These are phyloP conservation scores for Pocillopora verrucosa DNA, from an alignment of 64 coral and sea anemone species.

Conservation along the genomic window DNA sequence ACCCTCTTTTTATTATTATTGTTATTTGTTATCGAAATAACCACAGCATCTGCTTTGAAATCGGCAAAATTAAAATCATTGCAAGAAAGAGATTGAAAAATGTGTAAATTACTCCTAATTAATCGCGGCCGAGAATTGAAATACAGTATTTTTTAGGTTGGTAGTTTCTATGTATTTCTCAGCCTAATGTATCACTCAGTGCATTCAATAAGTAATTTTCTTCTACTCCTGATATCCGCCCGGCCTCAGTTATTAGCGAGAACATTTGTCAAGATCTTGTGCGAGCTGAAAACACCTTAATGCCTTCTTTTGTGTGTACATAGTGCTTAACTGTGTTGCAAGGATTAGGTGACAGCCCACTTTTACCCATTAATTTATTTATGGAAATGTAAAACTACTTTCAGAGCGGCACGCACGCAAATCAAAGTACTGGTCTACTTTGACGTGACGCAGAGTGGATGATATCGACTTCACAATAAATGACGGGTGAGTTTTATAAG, in stretches of 20 bases:
- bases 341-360: neutral
- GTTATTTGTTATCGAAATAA: constrained; percentile 36
- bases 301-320: constrained; percentile 11
- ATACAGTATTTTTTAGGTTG: neutral
- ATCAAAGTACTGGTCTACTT: constrained; percentile 23
- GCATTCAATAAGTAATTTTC: constrained; percentile 24
- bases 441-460: constrained; percentile 16
- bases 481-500: constrained; percentile 14
- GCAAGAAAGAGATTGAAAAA: constrained; percentile 40
- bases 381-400: constrained; percentile 29
- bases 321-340: neutral
- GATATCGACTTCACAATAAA: constrained; percentile 18
- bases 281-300: neutral
- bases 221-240: constrained; percentile 21
- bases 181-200: constrained; percentile 18
- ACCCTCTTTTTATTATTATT: neutral
- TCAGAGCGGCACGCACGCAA: constrained; percentile 9
- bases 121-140: constrained; percentile 23
- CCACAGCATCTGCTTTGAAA: constrained; percentile 42
- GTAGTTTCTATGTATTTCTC: constrained; percentile 9
- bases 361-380: constrained; percentile 34
- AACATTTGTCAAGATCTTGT: neutral
- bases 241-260: neutral
- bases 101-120: constrained; percentile 30
- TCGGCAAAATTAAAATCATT: constrained; percentile 36